phyloP scores from a whole-genome alignment of 2,888 invertebrate genomes.

The Megamerina dolium region DNA sequence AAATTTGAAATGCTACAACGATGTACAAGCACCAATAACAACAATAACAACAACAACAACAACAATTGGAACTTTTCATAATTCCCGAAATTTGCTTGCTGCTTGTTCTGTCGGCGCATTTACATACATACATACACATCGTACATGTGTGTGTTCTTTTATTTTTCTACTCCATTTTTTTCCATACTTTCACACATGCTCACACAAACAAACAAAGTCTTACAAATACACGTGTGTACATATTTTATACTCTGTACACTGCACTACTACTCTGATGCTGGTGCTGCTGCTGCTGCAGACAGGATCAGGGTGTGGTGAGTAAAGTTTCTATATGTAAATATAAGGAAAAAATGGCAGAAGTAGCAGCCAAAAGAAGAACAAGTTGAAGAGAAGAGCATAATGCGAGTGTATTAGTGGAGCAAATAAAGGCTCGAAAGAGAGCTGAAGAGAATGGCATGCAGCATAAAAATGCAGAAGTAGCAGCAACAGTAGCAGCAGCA shows the following conservation, averaged over 20 bases:
- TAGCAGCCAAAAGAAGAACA: neutral
- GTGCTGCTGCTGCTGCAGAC: slow-evolving; percentile 21
- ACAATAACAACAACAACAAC: slow-evolving; percentile 3
- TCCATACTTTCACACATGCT: too few species aligned
- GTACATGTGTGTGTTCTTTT: neutral
- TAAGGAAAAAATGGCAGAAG: slow-evolving; percentile 5
- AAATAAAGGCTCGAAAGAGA: slow-evolving; percentile 1
- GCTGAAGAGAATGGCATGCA: neutral
- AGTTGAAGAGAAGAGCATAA: slow-evolving; percentile 1
- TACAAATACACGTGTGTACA: neutral
- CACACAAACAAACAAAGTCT: too few species aligned
- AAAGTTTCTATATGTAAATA: slow-evolving; percentile 24
- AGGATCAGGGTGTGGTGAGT: slow-evolving; percentile 47
- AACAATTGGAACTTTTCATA: slow-evolving; percentile 8
- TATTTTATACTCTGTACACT: slow-evolving; percentile 1
- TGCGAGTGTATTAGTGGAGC: neutral
- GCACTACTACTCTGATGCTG: too few species aligned
- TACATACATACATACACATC: neutral
- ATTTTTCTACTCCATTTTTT: too few species aligned
- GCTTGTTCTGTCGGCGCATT: too few species aligned
- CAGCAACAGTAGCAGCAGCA: slow-evolving; percentile 12
- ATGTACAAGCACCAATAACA: slow-evolving; percentile 6
- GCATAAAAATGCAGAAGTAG: slow-evolving; percentile 21
- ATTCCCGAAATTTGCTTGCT: slow-evolving; percentile 16
- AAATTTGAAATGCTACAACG: too few species aligned